phyloP scores from a whole-genome alignment of 2,888 invertebrate genomes.

The Eupithecia subumbrata region DNA sequence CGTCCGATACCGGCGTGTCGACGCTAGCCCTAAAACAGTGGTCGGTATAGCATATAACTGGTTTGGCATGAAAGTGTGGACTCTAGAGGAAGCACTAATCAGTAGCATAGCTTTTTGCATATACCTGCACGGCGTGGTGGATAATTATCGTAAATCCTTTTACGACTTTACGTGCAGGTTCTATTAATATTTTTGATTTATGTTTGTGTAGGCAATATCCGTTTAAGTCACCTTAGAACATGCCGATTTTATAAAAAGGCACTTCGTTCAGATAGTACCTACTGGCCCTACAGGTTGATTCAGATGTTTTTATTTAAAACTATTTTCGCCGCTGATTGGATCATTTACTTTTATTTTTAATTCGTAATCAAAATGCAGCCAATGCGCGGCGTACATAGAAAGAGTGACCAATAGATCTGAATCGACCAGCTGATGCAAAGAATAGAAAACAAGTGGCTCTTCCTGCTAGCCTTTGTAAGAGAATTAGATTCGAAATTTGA shows the following conservation, averaged over 20 bases:
- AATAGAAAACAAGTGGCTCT: background rate
- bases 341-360: background rate
- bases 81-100: constrained; percentile 40
- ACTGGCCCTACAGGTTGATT: background rate
- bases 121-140: background rate
- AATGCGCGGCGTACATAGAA: background rate
- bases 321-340: background rate
- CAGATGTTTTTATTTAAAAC: background rate
- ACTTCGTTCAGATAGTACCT: background rate
- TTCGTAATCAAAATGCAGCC: background rate
- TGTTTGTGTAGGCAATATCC: constrained; percentile 4
- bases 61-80: constrained; percentile 63
- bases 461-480: background rate
- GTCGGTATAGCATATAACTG: constrained; percentile 55
- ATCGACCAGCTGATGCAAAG: background rate
- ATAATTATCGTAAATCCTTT: constrained; percentile 6
- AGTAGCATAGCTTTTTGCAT: constrained; percentile 14
- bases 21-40: constrained; percentile 38
- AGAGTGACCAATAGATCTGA: background rate
- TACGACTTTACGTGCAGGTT: constrained; percentile 3
- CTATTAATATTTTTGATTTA: constrained; percentile 9
- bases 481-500: background rate
- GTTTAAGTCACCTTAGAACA: background rate
- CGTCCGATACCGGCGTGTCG: too few relatives aligned
- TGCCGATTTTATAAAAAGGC: background rate